Conservation (phyloP, 2,888 invertebrate genomes). For the Plusia festucae region DNA sequence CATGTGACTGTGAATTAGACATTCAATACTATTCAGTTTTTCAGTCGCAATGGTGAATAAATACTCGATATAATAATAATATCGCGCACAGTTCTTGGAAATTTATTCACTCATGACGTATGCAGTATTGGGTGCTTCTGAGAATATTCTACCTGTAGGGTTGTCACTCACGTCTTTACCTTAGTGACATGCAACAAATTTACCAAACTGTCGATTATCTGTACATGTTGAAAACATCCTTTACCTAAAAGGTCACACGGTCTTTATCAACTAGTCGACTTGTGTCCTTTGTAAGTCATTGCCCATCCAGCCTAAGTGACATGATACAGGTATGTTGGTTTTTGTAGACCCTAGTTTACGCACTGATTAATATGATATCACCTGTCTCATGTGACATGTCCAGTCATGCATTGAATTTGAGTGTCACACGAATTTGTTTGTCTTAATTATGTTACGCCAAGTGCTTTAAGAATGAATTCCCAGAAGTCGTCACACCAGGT, state of each 20-base stretch:
- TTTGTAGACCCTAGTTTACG: not conserved
- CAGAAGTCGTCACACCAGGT: not conserved
- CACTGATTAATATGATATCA: not conserved
- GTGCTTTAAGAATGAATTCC: not conserved
- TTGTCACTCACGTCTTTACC: not conserved
- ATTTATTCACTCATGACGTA: not conserved
- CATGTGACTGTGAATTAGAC: too few relatives aligned
- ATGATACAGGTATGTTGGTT: not conserved
- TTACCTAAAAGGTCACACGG: not conserved
- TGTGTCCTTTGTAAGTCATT: not conserved
- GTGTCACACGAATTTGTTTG: too few relatives aligned
- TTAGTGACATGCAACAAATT: too few relatives aligned
- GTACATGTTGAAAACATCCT: not conserved
- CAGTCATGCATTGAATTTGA: not conserved
- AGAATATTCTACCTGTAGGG: not conserved
- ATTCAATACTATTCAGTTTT: too few relatives aligned
- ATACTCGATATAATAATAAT: too few relatives aligned
- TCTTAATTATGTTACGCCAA: not conserved
- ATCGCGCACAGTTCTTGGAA: not conserved
- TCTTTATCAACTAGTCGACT: not conserved
- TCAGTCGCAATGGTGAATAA: too few relatives aligned
- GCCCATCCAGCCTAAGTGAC: not conserved
- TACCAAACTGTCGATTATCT: too few relatives aligned
- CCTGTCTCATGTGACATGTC: not conserved
- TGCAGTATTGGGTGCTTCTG: not conserved